phyloP scores from a whole-genome alignment of 2,888 invertebrate species.

The Cryptophagus acutangulus region DNA sequence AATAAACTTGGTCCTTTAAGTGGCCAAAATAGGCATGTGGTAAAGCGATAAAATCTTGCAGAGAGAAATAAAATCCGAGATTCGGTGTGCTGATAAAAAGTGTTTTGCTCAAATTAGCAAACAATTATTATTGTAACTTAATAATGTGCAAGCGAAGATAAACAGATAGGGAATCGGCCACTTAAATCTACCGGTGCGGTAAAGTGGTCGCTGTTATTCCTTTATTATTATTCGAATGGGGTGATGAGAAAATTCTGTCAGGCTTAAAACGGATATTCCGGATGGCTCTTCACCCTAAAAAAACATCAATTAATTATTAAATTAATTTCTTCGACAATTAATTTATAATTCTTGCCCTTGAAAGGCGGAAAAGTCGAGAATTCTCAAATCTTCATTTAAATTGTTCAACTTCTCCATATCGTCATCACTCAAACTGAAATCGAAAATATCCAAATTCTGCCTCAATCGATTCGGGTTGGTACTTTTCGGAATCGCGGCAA shows the following conservation, averaged over 20 bases:
- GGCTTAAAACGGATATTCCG: slow-evolving; percentile 33
- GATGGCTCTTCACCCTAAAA: slow-evolving; percentile 33
- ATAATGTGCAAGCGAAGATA: too few relatives aligned
- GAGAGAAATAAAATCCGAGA: too few relatives aligned
- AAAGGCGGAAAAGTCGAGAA: slow-evolving; percentile 68
- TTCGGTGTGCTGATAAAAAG: too few relatives aligned
- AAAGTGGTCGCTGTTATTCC: too few relatives aligned
- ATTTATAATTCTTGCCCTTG: slow-evolving; percentile 51
- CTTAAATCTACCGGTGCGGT: too few relatives aligned
- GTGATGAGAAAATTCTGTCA: background rate
- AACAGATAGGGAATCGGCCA: too few relatives aligned
- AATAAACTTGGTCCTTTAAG: too few relatives aligned
- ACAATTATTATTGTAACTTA: too few relatives aligned
- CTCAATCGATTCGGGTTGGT: slow-evolving; percentile 65
- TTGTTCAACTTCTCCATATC: slow-evolving; percentile 59
- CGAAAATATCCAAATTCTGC: slow-evolving; percentile 72
- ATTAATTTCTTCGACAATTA: background rate
- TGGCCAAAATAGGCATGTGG: too few relatives aligned
- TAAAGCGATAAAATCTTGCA: too few relatives aligned
- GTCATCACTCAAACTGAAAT: slow-evolving; percentile 59
- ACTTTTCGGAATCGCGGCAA: slow-evolving; percentile 81
- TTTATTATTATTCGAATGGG: too few relatives aligned
- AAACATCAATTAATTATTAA: background rate
- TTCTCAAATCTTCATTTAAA: slow-evolving; percentile 65
- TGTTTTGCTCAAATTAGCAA: too few relatives aligned